Conservation (phyloP, 1,140 invertebrate species). For the Geopemphigus sp. region DNA sequence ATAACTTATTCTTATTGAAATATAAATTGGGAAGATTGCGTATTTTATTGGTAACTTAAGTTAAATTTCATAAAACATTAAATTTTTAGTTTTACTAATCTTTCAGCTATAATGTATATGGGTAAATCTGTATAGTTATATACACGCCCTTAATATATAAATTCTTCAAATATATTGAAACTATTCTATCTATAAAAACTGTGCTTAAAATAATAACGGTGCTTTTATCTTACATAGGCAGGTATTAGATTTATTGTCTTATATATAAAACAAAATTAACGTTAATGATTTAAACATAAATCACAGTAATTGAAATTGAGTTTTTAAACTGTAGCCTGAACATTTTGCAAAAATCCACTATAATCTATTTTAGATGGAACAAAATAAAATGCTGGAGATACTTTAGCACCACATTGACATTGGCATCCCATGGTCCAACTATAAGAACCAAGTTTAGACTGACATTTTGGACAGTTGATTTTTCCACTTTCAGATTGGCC, state of each 20-base stretch:
- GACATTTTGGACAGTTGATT: conserved; percentile 79
- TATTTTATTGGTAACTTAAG: neutral
- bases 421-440: conserved; percentile 81
- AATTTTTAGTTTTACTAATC: too few species aligned
- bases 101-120: too few species aligned
- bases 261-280: conserved; percentile 15
- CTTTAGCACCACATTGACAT: conserved; percentile 79
- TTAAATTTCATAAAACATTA: neutral
- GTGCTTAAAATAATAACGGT: neutral
- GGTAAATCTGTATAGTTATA: too few species aligned
- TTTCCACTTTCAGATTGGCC: conserved; percentile 70
- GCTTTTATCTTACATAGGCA: neutral
- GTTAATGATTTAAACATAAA: too few species aligned
- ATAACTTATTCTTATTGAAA: too few species aligned
- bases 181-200: too few species aligned
- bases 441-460: conserved; percentile 75
- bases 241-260: neutral
- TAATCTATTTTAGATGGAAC: conserved; percentile 83
- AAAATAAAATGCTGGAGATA: conserved; percentile 81
- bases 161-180: too few species aligned
- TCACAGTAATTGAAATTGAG: too few species aligned
- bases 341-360: conserved; percentile 81
- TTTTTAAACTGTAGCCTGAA: conserved; percentile 73
- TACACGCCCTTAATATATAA: too few species aligned
- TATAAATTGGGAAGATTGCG: neutral